Conservation (phyloP, 1,140 invertebrate species). For the Wasmannia auropunctata region DNA sequence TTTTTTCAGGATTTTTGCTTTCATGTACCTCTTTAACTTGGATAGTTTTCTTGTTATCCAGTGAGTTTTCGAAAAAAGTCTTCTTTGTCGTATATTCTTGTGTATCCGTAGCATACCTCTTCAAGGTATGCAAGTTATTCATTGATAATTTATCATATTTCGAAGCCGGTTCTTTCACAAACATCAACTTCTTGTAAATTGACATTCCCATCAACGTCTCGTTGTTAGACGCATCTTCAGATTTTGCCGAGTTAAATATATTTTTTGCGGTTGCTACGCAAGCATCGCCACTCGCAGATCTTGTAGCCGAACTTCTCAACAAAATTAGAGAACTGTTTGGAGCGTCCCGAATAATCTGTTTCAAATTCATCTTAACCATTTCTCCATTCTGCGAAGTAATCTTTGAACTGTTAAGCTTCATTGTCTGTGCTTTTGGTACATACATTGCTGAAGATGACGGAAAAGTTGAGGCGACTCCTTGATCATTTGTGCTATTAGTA, state of each 20-base stretch:
- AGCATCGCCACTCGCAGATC: not conserved
- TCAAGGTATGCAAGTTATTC: not conserved
- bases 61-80: not conserved
- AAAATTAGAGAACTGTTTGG: constrained; percentile 65
- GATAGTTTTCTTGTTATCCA: constrained; percentile 31
- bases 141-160: not conserved
- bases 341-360: constrained; percentile 49
- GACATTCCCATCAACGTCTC: constrained; percentile 70
- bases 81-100: constrained; percentile 49
- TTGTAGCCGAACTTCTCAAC: constrained; percentile 28
- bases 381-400: constrained; percentile 24
- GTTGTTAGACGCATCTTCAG: constrained; percentile 64
- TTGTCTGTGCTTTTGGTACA: not conserved
- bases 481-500: not conserved
- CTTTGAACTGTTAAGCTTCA: not conserved
- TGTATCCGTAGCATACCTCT: constrained; percentile 3
- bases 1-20: not conserved
- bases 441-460: not conserved
- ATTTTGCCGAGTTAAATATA: not conserved
- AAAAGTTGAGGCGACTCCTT: not conserved
- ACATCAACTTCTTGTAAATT: constrained; percentile 66
- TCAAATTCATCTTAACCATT: constrained; percentile 51
- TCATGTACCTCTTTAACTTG: not conserved
- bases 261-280: not conserved
- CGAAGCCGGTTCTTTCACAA: not conserved